Percentiles rank a stretch among this genome's conserved stretches.
Evolutionary conservation across 2,797 vertebrate species (phyloP).

Genomic region (Sylvia borin): DNA sequence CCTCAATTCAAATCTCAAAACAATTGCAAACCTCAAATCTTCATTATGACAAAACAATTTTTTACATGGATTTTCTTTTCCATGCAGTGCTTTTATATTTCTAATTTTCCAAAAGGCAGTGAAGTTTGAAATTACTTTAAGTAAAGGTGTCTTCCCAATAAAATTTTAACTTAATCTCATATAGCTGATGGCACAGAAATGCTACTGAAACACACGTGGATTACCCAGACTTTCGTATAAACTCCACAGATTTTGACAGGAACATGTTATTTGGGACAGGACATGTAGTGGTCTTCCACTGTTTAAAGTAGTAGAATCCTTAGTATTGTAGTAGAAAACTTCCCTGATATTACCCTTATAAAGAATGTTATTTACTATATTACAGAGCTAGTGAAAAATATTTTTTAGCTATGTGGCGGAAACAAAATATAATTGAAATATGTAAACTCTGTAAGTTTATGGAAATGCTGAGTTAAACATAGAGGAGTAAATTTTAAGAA

Average conservation of each 20-base stretch:
- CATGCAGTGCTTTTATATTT: neutral
- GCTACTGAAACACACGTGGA: neutral
- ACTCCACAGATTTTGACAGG: neutral
- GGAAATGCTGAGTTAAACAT: neutral
- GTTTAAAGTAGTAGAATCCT: neutral
- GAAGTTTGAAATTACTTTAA: neutral
- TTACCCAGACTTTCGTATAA: neutral
- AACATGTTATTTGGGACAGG: neutral
- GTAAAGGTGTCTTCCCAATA: neutral
- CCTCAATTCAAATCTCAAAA: neutral
- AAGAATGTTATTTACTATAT: neutral
- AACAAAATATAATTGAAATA: neutral
- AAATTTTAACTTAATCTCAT: neutral
- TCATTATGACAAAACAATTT: neutral
- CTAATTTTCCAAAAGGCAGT: neutral
- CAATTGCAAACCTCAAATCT: neutral
- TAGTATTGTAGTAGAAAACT: neutral
- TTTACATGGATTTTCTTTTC: neutral
- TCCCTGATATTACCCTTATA: neutral
- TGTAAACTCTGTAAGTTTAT: neutral
- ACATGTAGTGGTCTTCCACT: neutral
- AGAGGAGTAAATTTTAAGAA: neutral
- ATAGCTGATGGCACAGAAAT: neutral
- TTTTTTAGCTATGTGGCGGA: neutral
- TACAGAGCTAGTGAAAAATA: neutral